These are phyloP conservation scores for Halocynthia aurantium DNA, from an alignment of 23 tunicate species.

Conservation along the genomic window DNA sequence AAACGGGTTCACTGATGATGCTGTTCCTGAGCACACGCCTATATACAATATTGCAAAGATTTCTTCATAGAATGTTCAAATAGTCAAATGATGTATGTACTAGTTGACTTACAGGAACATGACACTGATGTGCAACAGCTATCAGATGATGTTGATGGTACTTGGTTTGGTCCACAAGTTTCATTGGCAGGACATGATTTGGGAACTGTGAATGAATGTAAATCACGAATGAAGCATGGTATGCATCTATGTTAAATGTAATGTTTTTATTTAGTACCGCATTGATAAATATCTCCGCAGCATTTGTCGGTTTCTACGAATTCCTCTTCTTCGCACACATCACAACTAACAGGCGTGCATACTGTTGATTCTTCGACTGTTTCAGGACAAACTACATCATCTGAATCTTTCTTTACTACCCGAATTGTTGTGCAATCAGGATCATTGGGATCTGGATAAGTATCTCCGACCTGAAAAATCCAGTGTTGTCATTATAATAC, in stretches of 20 bases:
- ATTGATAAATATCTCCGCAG: conserved; percentile 23
- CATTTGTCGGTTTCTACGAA: conserved; percentile 4
- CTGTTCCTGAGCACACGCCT: too few species aligned
- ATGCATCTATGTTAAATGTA: too few species aligned
- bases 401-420: not conserved
- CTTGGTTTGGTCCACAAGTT: conserved; percentile 5
- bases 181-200: conserved; percentile 4
- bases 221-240: too few species aligned
- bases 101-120: conserved; percentile 5
- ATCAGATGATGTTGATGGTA: not conserved
- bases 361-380: conserved; percentile 1
- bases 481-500: not conserved
- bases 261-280: not conserved
- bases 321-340: conserved; percentile 12
- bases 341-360: conserved; percentile 8
- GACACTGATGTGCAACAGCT: not conserved
- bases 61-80: too few species aligned
- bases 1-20: not conserved
- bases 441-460: conserved; percentile 7
- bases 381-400: conserved; percentile 25
- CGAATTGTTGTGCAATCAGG: conserved; percentile 17
- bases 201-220: not conserved
- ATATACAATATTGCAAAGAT: too few species aligned
- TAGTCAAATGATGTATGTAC: too few species aligned
- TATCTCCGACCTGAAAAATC: conserved; percentile 14